These are phyloP conservation scores for Caenorhabditis remanei DNA, from an alignment of 1,140 invertebrate species.

Conservation along the genomic window DNA sequence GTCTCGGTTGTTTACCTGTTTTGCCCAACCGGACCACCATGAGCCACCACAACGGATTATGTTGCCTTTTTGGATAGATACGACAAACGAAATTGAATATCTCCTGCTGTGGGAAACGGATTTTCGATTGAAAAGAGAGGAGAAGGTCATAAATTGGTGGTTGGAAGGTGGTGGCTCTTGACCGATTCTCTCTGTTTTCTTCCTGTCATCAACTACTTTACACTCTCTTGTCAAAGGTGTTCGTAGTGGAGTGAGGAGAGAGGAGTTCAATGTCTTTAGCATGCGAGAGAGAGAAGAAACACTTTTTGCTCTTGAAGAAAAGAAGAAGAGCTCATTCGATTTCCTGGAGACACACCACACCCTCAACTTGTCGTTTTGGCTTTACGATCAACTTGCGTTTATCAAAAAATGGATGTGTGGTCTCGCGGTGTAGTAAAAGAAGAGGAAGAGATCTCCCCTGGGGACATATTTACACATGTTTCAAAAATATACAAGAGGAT, in stretches of 20 bases:
- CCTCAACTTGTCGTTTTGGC: constrained; percentile 1
- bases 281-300: neutral
- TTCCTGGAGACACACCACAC: constrained; percentile 2
- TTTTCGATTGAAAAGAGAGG: neutral
- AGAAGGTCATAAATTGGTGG: constrained; percentile 26
- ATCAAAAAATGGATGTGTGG: constrained; percentile 40
- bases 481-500: neutral
- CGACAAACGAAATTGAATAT: constrained; percentile 35
- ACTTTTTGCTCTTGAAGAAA: neutral
- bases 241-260: neutral
- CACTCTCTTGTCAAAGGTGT: constrained; percentile 13
- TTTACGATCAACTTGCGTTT: constrained; percentile 52
- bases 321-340: neutral
- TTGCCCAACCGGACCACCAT: neutral
- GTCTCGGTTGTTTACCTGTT: constrained; percentile 38
- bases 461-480: constrained; percentile 38
- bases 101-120: constrained; percentile 1
- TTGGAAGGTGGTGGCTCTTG: neutral
- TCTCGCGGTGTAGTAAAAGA: neutral
- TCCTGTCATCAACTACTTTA: constrained; percentile 1
- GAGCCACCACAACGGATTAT: constrained; percentile 3
- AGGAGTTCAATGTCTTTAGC: neutral
- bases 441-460: neutral
- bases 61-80: constrained; percentile 53
- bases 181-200: constrained; percentile 3